Evolutionary conservation across 2,113 vertebrate genomes (phyloP).

Genomic region (Anoplopoma fimbria): DNA sequence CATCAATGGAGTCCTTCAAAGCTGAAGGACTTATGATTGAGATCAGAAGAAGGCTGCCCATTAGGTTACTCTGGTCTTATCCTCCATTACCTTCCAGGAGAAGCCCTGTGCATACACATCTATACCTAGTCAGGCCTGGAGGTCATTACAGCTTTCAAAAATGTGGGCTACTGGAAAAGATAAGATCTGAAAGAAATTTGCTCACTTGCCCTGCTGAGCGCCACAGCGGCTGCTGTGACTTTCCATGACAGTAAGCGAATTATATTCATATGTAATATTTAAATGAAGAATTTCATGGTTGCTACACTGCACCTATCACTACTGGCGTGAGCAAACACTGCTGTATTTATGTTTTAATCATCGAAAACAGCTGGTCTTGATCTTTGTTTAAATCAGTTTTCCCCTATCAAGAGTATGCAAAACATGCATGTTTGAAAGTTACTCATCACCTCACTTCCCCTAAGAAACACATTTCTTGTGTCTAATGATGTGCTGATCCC

Average conservation of each 20-base stretch:
- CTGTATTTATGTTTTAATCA: constrained; percentile 17
- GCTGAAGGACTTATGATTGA: constrained; percentile 13
- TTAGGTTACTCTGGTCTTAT: constrained; percentile 21
- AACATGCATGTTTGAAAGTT: constrained; percentile 38
- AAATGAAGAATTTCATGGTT: constrained; percentile 1
- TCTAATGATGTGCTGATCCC: constrained; percentile 55
- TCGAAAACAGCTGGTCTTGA: constrained; percentile 18
- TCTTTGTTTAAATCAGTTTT: constrained; percentile 25
- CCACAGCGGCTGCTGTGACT: constrained; percentile 21
- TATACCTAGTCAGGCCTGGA: constrained; percentile 21
- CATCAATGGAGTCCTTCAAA: constrained; percentile 36
- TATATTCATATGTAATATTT: constrained; percentile 32
- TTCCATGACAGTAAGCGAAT: constrained; percentile 17
- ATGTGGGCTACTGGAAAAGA: constrained; percentile 32
- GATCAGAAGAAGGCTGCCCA: constrained; percentile 26
- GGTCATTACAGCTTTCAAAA: constrained; percentile 42
- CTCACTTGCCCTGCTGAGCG: neutral
- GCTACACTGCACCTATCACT: neutral
- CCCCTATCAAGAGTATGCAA: constrained; percentile 12
- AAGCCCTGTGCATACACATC: constrained; percentile 11
- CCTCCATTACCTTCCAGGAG: constrained; percentile 19
- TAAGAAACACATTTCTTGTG: constrained; percentile 51
- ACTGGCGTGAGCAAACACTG: neutral
- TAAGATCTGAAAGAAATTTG: constrained; percentile 44
- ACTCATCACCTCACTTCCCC: constrained; percentile 32